These are phyloP conservation scores for Tetramorium parvispinum DNA, from an alignment of 1,140 invertebrate species.

Conservation along the genomic window DNA sequence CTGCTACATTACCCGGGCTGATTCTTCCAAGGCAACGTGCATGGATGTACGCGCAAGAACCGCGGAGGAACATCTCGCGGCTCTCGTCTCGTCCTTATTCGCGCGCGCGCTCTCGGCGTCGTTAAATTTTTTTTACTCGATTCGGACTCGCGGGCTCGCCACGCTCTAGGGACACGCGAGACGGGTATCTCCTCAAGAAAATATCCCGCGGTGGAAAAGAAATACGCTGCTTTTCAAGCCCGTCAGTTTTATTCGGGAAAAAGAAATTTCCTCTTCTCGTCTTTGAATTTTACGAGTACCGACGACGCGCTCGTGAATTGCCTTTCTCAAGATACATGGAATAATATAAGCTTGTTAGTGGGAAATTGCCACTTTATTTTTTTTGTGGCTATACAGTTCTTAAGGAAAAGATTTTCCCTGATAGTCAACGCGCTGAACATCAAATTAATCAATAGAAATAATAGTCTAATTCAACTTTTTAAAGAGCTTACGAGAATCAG, in stretches of 20 bases:
- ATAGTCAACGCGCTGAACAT: background rate
- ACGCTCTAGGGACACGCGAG: background rate
- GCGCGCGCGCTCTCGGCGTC: conserved; percentile 12
- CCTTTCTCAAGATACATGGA: background rate
- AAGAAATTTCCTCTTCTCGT: background rate
- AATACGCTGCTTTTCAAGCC: background rate
- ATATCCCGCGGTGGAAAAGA: background rate
- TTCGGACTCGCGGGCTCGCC: background rate
- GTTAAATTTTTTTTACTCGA: conserved; percentile 44
- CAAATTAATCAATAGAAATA: background rate
- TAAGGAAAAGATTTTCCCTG: background rate
- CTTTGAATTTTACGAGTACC: background rate
- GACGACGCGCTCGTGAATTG: background rate
- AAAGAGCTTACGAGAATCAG: background rate
- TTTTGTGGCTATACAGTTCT: too few relatives aligned
- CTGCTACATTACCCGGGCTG: background rate
- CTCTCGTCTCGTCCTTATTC: conserved; percentile 10
- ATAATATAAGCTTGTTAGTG: background rate
- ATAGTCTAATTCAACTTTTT: background rate
- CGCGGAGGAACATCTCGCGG: background rate
- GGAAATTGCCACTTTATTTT: background rate
- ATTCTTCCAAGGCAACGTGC: background rate
- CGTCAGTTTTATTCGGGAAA: background rate
- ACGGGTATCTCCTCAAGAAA: background rate
- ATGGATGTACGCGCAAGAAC: conserved; percentile 16